Evolutionary conservation across 2,888 invertebrate species (phyloP).

Genomic region (Liposcelis brunnea): DNA sequence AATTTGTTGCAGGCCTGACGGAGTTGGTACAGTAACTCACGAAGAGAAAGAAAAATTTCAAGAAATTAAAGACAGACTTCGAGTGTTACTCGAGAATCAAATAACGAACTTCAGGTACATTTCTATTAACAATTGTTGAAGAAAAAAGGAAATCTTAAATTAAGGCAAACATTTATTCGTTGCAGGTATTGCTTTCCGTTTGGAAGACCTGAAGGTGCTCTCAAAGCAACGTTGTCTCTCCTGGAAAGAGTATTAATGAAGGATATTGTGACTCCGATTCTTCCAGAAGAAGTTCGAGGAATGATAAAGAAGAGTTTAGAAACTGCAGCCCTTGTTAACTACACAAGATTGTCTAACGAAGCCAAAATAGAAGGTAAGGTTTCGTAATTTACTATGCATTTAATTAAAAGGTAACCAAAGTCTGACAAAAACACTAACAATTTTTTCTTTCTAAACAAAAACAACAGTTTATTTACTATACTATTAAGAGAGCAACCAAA

Average conservation of each 20-base stretch:
- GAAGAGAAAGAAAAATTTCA: conserved; percentile 97
- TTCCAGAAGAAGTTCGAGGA: conserved; percentile 83
- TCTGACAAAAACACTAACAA: neutral
- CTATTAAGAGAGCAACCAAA: neutral
- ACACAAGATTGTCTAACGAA: conserved; percentile 86
- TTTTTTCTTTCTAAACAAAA: conserved; percentile 4
- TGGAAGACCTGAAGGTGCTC: conserved; percentile 93
- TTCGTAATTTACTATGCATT: conserved; percentile 12
- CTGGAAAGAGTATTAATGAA: conserved; percentile 96
- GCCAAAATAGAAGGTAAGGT: conserved; percentile 89
- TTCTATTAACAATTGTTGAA: conserved; percentile 7
- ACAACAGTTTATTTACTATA: neutral
- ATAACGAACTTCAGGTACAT: conserved; percentile 90
- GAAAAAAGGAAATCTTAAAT: no score
- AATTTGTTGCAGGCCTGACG: conserved; percentile 74
- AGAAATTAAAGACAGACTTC: conserved; percentile 88
- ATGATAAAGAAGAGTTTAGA: conserved; percentile 96
- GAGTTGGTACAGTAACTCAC: conserved; percentile 94
- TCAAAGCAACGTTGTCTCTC: conserved; percentile 90
- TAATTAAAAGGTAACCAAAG: neutral
- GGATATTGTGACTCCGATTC: conserved; percentile 93
- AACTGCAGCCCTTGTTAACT: conserved; percentile 94
- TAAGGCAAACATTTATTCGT: no score
- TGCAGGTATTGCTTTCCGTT: conserved; percentile 91
- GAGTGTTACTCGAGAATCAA: conserved; percentile 87